Evolutionary conservation across 2,797 vertebrate genomes (phyloP), one percentile per base, ranked within the genome.

Genomic region (Cryptoblepharus egeriae): DNA sequence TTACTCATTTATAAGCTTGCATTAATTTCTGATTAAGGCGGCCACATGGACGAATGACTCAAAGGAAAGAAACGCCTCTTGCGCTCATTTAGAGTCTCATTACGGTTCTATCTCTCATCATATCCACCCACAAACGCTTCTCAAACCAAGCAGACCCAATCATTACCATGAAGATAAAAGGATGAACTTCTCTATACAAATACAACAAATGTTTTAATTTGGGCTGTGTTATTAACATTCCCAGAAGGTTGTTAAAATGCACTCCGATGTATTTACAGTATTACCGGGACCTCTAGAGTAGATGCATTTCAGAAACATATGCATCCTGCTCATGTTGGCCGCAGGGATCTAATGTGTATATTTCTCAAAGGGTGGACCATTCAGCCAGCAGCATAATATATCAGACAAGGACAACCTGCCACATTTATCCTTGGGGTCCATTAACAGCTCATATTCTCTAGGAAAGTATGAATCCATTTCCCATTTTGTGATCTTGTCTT

Each of bases 1-100:
- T 95, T 94, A 91, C 85, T 94, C 88, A 94, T 93, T 94, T 93
- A 94, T 92, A 79, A 71, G 79, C 80, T 90, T 91, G 77, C 88
- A 94, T 95, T 94, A 91, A 90, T 93, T 94, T 90, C 87, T 93
- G 87, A 94, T 91, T 92, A 91, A 93, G 90, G 86, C 84, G 83
- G 81, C 69, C 7, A 52, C 57, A 80, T 80, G 84, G 81, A 93
- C 88, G 85, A 89, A 89, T 94, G 87, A 93, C 88, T 93, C 90
- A 92, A 85, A 83, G 77, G 65, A 49, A 79, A 90, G 79, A 58
- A 90, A 75, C 90, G 69, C 89, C 89, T 93, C 88, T 90, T 92
- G 86, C 80, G 94, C 85, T 95, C 90, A 87, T 92, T 93, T 93
- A 88, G 87, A 86, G 80, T 39, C 80, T 93, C 89, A 88, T 91